Base-by-base conservation (phyloP, 2,797 vertebrate genomes). In the Oceanodroma leucorhoa region DNA sequence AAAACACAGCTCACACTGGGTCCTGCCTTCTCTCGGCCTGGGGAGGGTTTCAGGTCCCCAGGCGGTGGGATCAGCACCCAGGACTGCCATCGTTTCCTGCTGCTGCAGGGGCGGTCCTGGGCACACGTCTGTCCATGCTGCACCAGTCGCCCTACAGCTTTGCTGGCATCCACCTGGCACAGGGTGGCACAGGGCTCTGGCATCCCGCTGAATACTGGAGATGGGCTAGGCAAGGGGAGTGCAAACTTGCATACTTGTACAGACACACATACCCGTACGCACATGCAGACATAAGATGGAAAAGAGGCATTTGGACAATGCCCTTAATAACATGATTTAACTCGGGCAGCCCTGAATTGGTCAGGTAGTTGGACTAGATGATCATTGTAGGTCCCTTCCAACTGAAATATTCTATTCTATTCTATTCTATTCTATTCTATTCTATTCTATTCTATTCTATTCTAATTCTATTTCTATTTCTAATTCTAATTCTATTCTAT, bases 161-260 rank as follows among this genome's bases (percentile, higher is more conserved):
- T 48, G 43, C 27, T 36, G 54, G 46, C 43, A 87, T 51, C 38
- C 41, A 41, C 34, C 34, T n/a, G 13, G 20, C 9, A 24, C 38
- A n/a, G n/a, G n/a, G n/a, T 2, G 1, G 14, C 10, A 20, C 0
- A 4, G 38, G 9, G 3, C 27, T 83, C 36, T 29, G 32, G 64
- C 73, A 90, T 70, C 38, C 41, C 0, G 0, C 30, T 23, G 29
- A 65, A 27, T 10, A 14, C 36, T 19, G n/a, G 41, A 62, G 46
- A 61, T 6, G 38, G 14, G 50, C 38, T 87, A 0, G 0, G 43
- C 55, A 60, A 81, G 32, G 6, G 34, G 11, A 71, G 27, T 23
- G 65, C 30, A 50, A 65, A 61, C 22, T 27, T 0, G 4, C 23
- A 11, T 9, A 16, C 15, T 11, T 53, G 26, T n/a, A 64, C 19